Evolutionary conservation across 1,140 invertebrate species (phyloP), one percentile per base, ranked within the genome.

Genomic region (Bombus confusus): DNA sequence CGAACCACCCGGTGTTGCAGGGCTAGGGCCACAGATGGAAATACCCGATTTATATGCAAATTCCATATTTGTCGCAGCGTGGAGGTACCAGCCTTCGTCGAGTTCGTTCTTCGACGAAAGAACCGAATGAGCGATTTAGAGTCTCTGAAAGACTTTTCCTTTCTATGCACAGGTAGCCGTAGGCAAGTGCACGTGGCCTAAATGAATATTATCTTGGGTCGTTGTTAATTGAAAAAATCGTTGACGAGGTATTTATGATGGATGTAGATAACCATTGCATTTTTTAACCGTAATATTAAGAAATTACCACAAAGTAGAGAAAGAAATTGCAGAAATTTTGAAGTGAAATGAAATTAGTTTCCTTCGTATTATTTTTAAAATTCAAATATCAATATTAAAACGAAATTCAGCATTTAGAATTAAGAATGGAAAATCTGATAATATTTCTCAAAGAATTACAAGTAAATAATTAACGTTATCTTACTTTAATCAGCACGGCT

Each of bases 41-140:
- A 96, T 96, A 96, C 96, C 96, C 96, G 96, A 96, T 96, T 96
- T 96, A 96, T 96, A 96, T 96, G 96, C 96, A 96, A 96, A 96
- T 96, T 96, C 95, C 95, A 96, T 96, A 96, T 96, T 96, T 96
- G 96, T 96, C 96, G 96, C 96, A 92, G 89, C 91, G 91, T 86
- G 76, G 87, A 91, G 88, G 78, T 84, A 88, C 86, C 89, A 80
- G 71, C 43, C 88, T 89, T 64, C 74, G 77, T 43, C 59, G 57
- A 47, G 59, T 43, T 68, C 78, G 71, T 90, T 52, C 72, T 82
- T 86, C 57, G 75, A 28, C 80, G 88, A 90, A 90, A 90, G 89
- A 90, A 90, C 80, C 41, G 59, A 62, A 62, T 62, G 59, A 41
- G 82, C 74, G 69, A 77, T 43, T 72, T 25, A 28, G 31, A 37